A percentile compares a stretch with the other conserved stretches of the same genome.
Conservation (phyloP, 2,113 vertebrate species). For the Leucoraja erinaceus region DNA sequence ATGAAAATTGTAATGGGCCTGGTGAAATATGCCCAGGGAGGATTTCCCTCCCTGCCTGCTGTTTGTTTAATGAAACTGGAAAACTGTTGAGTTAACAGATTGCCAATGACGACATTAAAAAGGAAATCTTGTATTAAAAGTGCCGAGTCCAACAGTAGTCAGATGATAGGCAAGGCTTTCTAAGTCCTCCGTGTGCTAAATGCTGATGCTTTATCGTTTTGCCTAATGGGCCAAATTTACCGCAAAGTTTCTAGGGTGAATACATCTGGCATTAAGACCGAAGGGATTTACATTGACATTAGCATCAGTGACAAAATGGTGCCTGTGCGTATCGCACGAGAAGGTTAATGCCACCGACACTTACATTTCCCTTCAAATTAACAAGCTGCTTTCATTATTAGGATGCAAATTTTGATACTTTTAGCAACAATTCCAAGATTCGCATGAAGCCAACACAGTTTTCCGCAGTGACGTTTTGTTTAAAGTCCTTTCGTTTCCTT, state of each 20-base stretch:
- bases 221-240: neutral
- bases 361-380: neutral
- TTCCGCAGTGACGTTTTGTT: neutral
- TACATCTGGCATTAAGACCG: neutral
- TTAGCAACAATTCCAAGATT: neutral
- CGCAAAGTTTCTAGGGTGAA: neutral
- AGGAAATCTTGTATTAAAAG: neutral
- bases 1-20: conserved; percentile 35
- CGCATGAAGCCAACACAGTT: neutral
- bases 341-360: too few species aligned
- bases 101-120: conserved; percentile 9
- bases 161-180: neutral
- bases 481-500: neutral
- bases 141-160: neutral
- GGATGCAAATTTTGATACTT: neutral
- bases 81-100: conserved; percentile 32
- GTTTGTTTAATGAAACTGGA: conserved; percentile 21
- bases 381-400: neutral
- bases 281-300: neutral
- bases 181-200: neutral
- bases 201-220: neutral
- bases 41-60: neutral
- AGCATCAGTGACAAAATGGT: neutral
- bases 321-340: too few species aligned
- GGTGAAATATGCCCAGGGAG: conserved; percentile 26